These are phyloP conservation scores for Beaufortia kweichowensis DNA, from an alignment of 2,113 vertebrate species.

Conservation along the genomic window DNA sequence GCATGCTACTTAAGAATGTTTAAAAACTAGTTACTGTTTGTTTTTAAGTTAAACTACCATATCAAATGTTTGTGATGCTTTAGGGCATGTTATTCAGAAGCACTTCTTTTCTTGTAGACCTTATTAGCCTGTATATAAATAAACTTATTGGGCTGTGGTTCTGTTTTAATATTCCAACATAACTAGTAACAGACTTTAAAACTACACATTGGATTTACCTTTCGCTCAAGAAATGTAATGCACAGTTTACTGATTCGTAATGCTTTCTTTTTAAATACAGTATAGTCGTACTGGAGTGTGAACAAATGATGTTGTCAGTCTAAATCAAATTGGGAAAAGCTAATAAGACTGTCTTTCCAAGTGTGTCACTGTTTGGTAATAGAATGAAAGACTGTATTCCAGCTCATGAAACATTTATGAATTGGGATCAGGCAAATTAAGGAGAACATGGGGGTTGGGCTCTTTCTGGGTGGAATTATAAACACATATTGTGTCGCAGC, in stretches of 20 bases:
- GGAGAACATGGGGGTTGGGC: neutral
- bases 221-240: too few relatives aligned
- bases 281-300: neutral
- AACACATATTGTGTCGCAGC: conserved; percentile 30
- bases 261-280: too few relatives aligned
- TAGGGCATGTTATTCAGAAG: neutral
- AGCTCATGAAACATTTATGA: conserved; percentile 14
- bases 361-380: neutral
- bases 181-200: conserved; percentile 20
- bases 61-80: neutral
- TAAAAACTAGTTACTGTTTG: conserved; percentile 14
- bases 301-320: conserved; percentile 9
- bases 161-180: conserved; percentile 19
- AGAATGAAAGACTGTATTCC: neutral
- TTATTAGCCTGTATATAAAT: conserved; percentile 24
- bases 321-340: conserved; percentile 1
- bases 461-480: conserved; percentile 11
- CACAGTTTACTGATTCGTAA: too few relatives aligned
- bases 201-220: neutral
- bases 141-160: conserved; percentile 12
- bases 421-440: neutral
- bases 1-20: conserved; percentile 5
- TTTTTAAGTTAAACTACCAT: conserved; percentile 7
- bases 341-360: neutral
- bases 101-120: neutral